phyloP scores from a whole-genome alignment of 2,888 invertebrate genomes.

The Athalia cordata region DNA sequence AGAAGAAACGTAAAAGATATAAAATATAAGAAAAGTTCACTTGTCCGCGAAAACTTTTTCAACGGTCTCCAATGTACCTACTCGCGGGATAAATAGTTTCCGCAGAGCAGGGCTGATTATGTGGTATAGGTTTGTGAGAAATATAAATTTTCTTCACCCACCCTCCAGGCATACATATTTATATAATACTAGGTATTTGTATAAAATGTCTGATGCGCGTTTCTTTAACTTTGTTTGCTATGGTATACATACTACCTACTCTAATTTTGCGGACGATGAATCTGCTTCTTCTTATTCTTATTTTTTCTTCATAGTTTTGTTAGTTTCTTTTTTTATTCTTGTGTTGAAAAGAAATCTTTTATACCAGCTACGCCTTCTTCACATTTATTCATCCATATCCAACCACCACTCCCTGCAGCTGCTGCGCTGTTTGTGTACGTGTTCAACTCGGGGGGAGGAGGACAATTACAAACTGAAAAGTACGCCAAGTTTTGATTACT shows the following conservation, averaged over 20 bases:
- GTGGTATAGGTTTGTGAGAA: neutral
- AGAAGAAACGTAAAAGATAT: neutral
- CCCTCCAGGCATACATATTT: neutral
- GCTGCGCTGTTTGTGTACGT: neutral
- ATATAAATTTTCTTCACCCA: slow-evolving; percentile 9
- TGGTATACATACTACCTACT: neutral
- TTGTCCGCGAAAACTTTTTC: slow-evolving; percentile 9
- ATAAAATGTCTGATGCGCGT: too few relatives aligned
- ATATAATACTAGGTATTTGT: neutral
- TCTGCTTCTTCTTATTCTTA: neutral
- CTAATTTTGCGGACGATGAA: slow-evolving; percentile 10
- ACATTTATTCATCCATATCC: neutral
- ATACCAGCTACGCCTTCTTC: neutral
- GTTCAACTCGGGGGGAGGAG: neutral
- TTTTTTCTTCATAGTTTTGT: neutral
- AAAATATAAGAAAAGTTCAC: neutral
- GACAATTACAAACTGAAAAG: slow-evolving; percentile 26
- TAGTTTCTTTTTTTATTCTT: neutral
- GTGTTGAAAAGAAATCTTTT: too few relatives aligned
- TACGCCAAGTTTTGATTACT: slow-evolving; percentile 29
- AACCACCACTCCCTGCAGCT: neutral
- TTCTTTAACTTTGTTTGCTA: too few relatives aligned
- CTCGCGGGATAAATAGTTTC: slow-evolving; percentile 1
- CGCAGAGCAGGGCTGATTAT: neutral
- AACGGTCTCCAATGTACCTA: slow-evolving; percentile 22